Base-by-base conservation (phyloP, 1,140 invertebrate genomes). In the Babylonia areolata region DNA sequence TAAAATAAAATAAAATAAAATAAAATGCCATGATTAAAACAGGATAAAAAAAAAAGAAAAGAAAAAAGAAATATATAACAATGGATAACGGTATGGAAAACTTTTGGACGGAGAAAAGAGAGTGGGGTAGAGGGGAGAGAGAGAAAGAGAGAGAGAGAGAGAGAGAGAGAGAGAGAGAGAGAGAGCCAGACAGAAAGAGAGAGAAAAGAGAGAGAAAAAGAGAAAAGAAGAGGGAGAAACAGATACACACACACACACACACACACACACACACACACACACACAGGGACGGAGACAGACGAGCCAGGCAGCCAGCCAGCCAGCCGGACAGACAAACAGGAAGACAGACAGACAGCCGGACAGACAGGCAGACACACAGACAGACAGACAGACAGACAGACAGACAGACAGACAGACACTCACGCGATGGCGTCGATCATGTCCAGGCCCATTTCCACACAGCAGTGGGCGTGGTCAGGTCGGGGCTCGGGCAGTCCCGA, bases 401-500 rank as follows among this genome's bases (percentile, higher is more conserved):
- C 79, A 81, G 42, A 33, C 79, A 51, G 46, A 81, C 46, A 54
- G 71, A 78, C 69, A 58, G 28, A n/a, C 37, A 91, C 93, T 91
- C 89, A 94, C 93, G 91, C 89, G 58, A 94, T 94, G 28, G 92
- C 92, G 95, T 98, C 97, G 91, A 99, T 98, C 98, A 99, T 99
- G 94, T 98, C 98, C 75, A 99, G 95, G 42, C 98, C 98, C 98
- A 99, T 98, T 95, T 98, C 97, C 0, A 99, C 98, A 92, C 97
- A 98, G 95, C 97, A 98, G 89, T 97, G 97, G 87, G 97, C 98
- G 93, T 99, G 98, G 95, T 99, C 97, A 42, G 97, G 96, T 80
- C 97, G 95, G 0, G 97, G 96, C 93, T 98, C 97, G 0, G 98
- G 97, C 75, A 98, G 95, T 11, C 98, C 98, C n/a, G 97, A 97